Evolutionary conservation across 2,888 invertebrate genomes (phyloP).

Genomic region (Strigamia maritima): DNA sequence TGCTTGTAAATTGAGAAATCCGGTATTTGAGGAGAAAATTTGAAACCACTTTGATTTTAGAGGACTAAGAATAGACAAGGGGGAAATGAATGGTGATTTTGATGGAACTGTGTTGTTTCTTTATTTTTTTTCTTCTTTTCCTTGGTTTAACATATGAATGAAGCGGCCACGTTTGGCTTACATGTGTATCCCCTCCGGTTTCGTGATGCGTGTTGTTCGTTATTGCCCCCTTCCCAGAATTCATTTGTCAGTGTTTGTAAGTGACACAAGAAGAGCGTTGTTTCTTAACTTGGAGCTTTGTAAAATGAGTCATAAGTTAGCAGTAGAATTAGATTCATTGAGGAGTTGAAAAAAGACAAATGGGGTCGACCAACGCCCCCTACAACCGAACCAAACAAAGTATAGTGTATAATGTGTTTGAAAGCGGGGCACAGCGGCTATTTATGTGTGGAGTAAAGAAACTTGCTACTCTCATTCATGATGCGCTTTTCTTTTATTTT

Average conservation of each 20-base stretch:
- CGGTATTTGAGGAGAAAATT: too few species aligned
- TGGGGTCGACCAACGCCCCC: background rate
- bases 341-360: conserved; percentile 18
- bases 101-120: conserved; percentile 1
- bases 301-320: conserved; percentile 25
- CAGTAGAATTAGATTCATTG: conserved; percentile 21
- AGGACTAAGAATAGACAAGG: conserved; percentile 44
- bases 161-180: background rate
- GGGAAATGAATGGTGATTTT: conserved; percentile 51
- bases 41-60: conserved; percentile 35
- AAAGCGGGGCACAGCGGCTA: background rate
- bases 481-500: background rate
- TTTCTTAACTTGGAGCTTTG: conserved; percentile 15
- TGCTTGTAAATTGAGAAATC: conserved; percentile 1
- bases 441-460: background rate
- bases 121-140: background rate
- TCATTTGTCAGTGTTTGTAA: conserved; percentile 7
- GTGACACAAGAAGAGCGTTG: background rate
- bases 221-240: conserved; percentile 1
- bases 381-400: background rate
- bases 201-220: background rate
- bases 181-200: background rate
- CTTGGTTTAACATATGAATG: background rate
- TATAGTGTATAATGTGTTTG: background rate
- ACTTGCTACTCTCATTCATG: conserved; percentile 4